Base-by-base conservation (phyloP, 1,140 invertebrate genomes). In the Caerostris darwini region DNA sequence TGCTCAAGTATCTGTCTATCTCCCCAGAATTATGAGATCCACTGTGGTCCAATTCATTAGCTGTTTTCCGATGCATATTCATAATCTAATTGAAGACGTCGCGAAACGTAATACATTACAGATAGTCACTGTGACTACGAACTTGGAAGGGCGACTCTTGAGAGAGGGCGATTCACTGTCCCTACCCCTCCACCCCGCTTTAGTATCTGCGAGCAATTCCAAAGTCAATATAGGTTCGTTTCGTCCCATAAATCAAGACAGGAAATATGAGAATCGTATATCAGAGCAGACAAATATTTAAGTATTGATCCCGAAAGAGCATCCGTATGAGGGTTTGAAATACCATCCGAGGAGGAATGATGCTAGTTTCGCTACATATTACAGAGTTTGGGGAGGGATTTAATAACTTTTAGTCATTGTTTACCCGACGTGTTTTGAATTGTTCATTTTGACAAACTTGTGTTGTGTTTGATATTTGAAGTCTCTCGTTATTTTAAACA, bases 21-120 rank as follows among this genome's bases (percentile, higher is more conserved):
- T 3, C 14, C 69, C 14, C 12, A 3, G 69, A 77, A 12, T 34
- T 50, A 77, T 77, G 8, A 34, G 12, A 50, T 77, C 50, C 19
- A 4, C 69, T 10, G 5, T 34, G 34, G 3, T 0, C n/a, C 69
- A 77, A 77, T 77, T 77, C 69, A 77, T 77, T 77, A 77, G 69
- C 50, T 77, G 19, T 3, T 34, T 34, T 50, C 69, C 19, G n/a
- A 77, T 77, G 19, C 69, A 53, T 77, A 77, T 77, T 77, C 69
- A 77, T 77, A 77, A 77, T 77, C 69, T 77, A 77, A 77, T 77
- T 77, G 34, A 77, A 77, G 69, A 77, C 19, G 19, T 77, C 34
- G 69, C 2, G 69, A 50, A 77, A 77, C 34, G 50, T 77, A 77
- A 77, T 77, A 77, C 34, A 77, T 77, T 10, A 34, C 69, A 77